Conservation (phyloP, 92 coral and sea anemone genomes). For the Zoanthus solanderi region DNA sequence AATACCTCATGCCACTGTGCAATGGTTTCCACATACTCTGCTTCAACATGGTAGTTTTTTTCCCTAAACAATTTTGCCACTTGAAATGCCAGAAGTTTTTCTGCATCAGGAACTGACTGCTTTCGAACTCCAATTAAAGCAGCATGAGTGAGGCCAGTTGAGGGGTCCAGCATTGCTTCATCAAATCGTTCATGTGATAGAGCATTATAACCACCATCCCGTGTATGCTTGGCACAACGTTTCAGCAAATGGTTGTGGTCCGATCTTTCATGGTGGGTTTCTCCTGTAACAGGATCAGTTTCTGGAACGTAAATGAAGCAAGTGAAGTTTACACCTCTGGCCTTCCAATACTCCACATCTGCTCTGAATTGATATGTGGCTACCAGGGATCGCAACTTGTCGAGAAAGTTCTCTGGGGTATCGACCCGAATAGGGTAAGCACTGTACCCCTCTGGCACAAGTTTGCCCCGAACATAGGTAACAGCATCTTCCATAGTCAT, state of each 20-base stretch:
- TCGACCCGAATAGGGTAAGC: slow-evolving; percentile 60
- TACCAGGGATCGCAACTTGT: slow-evolving; percentile 61
- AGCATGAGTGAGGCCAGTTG: slow-evolving; percentile 59
- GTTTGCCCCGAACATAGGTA: slow-evolving; percentile 48
- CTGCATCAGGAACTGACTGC: slow-evolving; percentile 62
- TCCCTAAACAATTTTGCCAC: slow-evolving; percentile 51
- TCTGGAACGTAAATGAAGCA: slow-evolving; percentile 26
- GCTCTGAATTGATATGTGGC: slow-evolving; percentile 59
- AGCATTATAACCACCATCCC: slow-evolving; percentile 44
- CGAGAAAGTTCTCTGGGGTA: slow-evolving; percentile 62
- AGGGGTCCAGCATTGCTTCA: slow-evolving; percentile 53
- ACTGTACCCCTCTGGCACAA: slow-evolving; percentile 62
- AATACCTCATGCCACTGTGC: slow-evolving; percentile 61
- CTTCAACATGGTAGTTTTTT: slow-evolving; percentile 33
- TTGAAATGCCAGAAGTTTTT: slow-evolving; percentile 45
- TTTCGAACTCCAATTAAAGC: slow-evolving; percentile 55
- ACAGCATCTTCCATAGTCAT: slow-evolving; percentile 19
- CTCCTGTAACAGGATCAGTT: slow-evolving; percentile 48
- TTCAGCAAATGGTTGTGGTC: slow-evolving; percentile 44
- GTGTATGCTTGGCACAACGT: slow-evolving; percentile 43
- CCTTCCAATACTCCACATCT: slow-evolving; percentile 31
- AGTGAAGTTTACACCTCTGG: slow-evolving; percentile 20
- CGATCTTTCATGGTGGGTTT: slow-evolving; percentile 47
- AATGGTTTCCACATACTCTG: slow-evolving; percentile 37
- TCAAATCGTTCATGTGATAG: slow-evolving; percentile 41